phyloP scores from a whole-genome alignment of 1,140 invertebrate genomes.

The Parasteatoda tepidariorum region DNA sequence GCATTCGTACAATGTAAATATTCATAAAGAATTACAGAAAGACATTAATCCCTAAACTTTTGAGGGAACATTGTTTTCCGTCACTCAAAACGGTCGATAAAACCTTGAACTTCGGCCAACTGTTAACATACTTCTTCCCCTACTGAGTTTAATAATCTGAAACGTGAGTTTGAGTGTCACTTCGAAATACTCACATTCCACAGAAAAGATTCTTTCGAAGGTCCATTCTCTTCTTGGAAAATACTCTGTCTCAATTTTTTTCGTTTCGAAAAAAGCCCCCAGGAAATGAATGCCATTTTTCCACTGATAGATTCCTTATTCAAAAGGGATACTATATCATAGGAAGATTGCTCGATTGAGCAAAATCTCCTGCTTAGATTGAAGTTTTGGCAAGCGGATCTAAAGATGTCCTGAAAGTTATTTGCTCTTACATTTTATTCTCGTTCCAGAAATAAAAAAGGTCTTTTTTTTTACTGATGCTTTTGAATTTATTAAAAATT shows the following conservation, averaged over 20 bases:
- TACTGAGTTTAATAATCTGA: conserved; percentile 42
- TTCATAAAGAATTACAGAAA: conserved; percentile 23
- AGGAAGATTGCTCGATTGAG: background rate
- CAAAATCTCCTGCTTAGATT: too few species aligned
- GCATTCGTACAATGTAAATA: background rate
- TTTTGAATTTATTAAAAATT: too few species aligned
- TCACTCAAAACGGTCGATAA: conserved; percentile 43
- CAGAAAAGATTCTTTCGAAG: conserved; percentile 19
- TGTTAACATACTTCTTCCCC: conserved; percentile 34
- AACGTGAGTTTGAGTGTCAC: conserved; percentile 34
- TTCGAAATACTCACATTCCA: conserved; percentile 28
- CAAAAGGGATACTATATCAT: background rate
- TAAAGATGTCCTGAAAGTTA: too few species aligned
- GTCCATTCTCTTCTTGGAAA: conserved; percentile 3
- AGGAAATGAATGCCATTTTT: background rate
- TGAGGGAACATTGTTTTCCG: background rate
- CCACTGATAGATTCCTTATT: background rate
- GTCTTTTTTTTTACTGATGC: too few species aligned
- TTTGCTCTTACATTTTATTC: too few species aligned
- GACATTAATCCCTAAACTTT: conserved; percentile 10
- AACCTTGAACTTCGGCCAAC: conserved; percentile 47
- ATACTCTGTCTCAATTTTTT: background rate
- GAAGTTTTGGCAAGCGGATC: too few species aligned
- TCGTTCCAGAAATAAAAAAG: too few species aligned
- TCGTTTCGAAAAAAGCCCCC: background rate